Conservation (phyloP, 2,113 vertebrate species). For the Ondatra zibethicus region DNA sequence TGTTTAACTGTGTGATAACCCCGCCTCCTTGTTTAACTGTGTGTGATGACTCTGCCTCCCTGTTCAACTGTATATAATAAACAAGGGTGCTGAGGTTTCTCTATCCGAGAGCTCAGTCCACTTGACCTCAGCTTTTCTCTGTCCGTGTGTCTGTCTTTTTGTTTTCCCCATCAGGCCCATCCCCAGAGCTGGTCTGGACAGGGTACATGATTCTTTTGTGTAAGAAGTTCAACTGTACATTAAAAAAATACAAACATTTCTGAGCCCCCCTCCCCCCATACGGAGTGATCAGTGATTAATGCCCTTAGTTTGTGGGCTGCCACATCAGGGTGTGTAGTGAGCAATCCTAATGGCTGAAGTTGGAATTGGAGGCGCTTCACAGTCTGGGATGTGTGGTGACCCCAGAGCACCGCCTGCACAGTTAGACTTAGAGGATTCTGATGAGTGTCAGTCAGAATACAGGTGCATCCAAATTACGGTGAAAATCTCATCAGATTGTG, state of each 20-base stretch:
- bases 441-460: background rate
- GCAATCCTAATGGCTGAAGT: too few species aligned
- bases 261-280: fast-evolving
- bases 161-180: background rate
- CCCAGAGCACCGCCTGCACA: background rate
- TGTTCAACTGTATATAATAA: background rate
- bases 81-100: background rate
- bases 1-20: background rate
- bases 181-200: background rate
- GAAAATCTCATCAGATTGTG: background rate
- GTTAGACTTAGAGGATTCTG: background rate
- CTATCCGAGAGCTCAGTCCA: background rate
- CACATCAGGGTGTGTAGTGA: fast-evolving
- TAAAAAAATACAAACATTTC: background rate
- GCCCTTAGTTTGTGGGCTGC: background rate
- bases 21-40: background rate
- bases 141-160: background rate
- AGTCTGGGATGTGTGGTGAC: background rate
- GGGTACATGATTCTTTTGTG: fast-evolving
- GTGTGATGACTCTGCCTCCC: background rate
- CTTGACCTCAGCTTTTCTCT: background rate
- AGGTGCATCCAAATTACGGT: too few species aligned
- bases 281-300: too few species aligned
- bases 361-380: background rate
- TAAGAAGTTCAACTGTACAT: background rate